Evolutionary conservation across 2,113 vertebrate species (phyloP), one percentile per base, ranked within the genome.

Genomic region (Gasterosteus aculeatus): DNA sequence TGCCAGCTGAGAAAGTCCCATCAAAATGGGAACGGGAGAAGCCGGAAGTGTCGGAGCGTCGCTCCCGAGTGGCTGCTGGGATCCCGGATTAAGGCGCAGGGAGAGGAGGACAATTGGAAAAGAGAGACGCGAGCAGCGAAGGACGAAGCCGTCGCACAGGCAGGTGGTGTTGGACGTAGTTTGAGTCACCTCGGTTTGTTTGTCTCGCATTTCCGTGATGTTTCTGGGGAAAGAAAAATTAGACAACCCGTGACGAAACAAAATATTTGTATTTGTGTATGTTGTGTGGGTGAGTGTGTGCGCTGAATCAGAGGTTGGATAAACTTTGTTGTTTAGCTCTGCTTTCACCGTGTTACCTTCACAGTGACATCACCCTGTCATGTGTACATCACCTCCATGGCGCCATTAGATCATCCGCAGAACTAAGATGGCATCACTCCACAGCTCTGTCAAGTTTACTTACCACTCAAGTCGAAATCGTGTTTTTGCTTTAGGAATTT

Each of bases 41-140:
- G 60, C 64, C 71, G 87, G 86, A 92, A 90, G 62, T 67, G 81
- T 82, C 82, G 86, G 33, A 92, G 90, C 0, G 76, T 83, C 11
- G 81, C 59, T 59, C 79, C 88, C 0, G 87, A 92, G 68, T 93
- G 91, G 91, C 84, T 92, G 61, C 49, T 92, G 75, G 91, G 91
- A 33, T 92, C 91, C 22, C 81, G 91, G 84, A 91, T 92, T 61
- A 93, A 92, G 70, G 91, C 88, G 0, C 89, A 91, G 80, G 92
- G 91, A 53, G 91, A 92, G 62, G 88, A 90, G 56, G 89, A 87
- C 69, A 80, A 35, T 11, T 72, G 86, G 86, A 88, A 41, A 67
- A 71, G 51, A 49, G 65, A 64, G 57, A 60, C n/a, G 0, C 57
- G 58, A 72, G 14, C 49, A 0, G 44, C 49, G 1, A 22, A 47